Evolutionary conservation across 2,888 invertebrate genomes (phyloP).

Genomic region (Isotomurus palustris): DNA sequence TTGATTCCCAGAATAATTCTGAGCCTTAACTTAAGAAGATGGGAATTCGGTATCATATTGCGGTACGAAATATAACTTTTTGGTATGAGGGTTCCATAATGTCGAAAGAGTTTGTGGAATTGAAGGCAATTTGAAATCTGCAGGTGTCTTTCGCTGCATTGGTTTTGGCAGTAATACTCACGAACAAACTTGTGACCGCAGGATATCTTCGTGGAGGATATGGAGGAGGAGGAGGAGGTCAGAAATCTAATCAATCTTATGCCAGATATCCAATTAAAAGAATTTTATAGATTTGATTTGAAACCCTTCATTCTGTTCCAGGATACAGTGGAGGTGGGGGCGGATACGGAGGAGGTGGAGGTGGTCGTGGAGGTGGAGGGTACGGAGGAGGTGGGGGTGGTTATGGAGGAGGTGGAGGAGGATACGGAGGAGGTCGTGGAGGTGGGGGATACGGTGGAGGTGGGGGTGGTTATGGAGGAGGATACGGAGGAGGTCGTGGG

Average conservation of each 20-base stretch:
- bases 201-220: background rate
- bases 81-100: too few species aligned
- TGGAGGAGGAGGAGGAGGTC: background rate
- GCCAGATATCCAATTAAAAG: too few species aligned
- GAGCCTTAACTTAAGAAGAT: too few species aligned
- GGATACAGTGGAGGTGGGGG: background rate
- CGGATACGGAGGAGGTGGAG: background rate
- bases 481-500: background rate
- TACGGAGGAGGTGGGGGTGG: background rate
- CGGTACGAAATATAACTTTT: too few species aligned
- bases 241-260: background rate
- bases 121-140: too few species aligned
- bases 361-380: background rate
- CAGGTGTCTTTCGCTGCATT: background rate
- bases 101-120: too few species aligned
- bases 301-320: slow-evolving; percentile 2
- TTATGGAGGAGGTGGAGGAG: background rate
- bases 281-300: too few species aligned
- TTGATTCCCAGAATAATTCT: too few species aligned
- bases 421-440: background rate
- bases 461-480: background rate
- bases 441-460: background rate
- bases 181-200: background rate
- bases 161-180: background rate
- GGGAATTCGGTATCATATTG: too few species aligned